Evolutionary conservation across 30 jellyfish, hydroid and myxozoan species (phyloP).

Genomic region (Hydractinia symbiolongicarpus): DNA sequence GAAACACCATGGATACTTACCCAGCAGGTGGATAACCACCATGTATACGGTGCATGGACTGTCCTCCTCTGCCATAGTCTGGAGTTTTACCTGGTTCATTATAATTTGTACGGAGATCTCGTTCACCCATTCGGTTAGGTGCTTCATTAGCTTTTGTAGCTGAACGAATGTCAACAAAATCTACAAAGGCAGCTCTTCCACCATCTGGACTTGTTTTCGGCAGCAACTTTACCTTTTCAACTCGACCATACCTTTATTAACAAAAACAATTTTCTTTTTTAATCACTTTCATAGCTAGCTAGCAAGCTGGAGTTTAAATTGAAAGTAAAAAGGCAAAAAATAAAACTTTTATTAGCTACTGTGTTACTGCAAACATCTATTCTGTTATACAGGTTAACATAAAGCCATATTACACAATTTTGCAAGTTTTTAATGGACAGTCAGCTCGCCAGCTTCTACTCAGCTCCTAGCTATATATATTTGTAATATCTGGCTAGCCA

Average conservation of each 20-base stretch:
- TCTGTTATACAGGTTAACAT: too few species aligned
- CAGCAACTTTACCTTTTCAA: constrained; percentile 88
- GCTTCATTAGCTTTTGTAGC: constrained; percentile 99
- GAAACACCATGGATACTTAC: constrained; percentile 39
- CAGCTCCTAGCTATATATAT: too few species aligned
- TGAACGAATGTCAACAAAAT: constrained; percentile 95
- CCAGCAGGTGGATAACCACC: constrained; percentile 73
- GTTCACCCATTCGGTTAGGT: constrained; percentile 80
- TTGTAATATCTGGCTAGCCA: too few species aligned
- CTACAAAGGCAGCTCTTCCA: constrained; percentile 99
- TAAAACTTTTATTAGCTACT: too few species aligned
- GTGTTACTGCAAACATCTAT: too few species aligned
- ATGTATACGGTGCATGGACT: constrained; percentile 76
- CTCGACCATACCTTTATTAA: constrained; percentile 86
- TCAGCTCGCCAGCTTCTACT: too few species aligned
- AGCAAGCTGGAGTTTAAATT: too few species aligned
- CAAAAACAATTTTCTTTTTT: not conserved
- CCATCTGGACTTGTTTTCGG: constrained; percentile 98
- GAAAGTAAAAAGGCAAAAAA: too few species aligned
- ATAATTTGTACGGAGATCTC: constrained; percentile 93
- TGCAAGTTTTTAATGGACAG: too few species aligned
- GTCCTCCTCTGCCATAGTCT: constrained; percentile 51
- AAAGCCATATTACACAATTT: too few species aligned
- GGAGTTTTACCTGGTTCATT: constrained; percentile 95
- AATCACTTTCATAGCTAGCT: too few species aligned